Evolutionary conservation across 2,888 invertebrate genomes (phyloP).

Genomic region (Arctia plantaginis): DNA sequence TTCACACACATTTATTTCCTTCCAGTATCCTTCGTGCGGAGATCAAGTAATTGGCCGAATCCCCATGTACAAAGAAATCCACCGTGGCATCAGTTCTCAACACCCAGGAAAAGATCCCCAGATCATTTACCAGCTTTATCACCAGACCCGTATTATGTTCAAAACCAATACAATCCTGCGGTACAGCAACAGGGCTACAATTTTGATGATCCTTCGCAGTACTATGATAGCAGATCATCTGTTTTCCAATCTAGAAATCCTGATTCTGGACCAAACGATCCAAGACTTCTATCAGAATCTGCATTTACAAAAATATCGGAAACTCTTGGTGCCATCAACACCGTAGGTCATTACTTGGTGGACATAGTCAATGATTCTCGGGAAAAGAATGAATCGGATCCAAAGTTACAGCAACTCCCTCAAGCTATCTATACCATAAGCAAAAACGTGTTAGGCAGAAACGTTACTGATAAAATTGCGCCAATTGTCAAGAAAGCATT

Average conservation of each 20-base stretch:
- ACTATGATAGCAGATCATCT: constrained; percentile 65
- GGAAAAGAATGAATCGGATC: constrained; percentile 77
- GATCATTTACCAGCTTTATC: constrained; percentile 46
- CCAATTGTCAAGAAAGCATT: constrained; percentile 88
- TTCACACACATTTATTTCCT: constrained; percentile 35
- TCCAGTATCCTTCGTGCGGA: constrained; percentile 72
- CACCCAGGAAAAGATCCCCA: constrained; percentile 78
- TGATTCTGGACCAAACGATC: constrained; percentile 73
- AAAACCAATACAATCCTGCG: constrained; percentile 34
- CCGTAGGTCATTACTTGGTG: constrained; percentile 94
- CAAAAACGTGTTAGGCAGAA: constrained; percentile 91
- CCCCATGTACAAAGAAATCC: constrained; percentile 68
- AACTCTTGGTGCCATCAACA: constrained; percentile 92
- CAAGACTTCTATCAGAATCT: constrained; percentile 86
- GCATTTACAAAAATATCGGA: constrained; percentile 88
- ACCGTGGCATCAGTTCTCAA: constrained; percentile 77
- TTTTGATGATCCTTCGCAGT: constrained; percentile 49
- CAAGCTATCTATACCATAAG: constrained; percentile 92
- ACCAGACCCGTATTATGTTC: constrained; percentile 34
- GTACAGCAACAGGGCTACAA: constrained; percentile 25
- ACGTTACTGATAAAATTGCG: constrained; percentile 93
- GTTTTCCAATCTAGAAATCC: constrained; percentile 43
- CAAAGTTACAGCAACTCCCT: constrained; percentile 85
- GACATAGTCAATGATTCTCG: constrained; percentile 89
- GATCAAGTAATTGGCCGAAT: constrained; percentile 66